These are phyloP conservation scores for Antheraea assamensis DNA, from an alignment of 2,888 invertebrate genomes.

Conservation along the genomic window DNA sequence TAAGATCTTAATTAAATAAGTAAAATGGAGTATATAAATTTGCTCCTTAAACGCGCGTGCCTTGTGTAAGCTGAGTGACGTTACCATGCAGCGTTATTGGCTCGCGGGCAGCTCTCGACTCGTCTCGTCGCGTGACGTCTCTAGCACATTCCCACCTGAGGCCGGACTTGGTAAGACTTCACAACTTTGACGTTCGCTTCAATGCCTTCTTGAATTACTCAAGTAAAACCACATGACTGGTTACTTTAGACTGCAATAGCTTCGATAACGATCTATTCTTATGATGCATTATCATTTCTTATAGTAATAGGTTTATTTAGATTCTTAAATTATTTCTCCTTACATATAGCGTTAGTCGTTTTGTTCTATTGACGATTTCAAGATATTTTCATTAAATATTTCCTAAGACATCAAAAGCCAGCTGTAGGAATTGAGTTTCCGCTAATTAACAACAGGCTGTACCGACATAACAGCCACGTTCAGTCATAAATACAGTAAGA, in stretches of 20 bases:
- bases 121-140: slow-evolving; percentile 77
- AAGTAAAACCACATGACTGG: slow-evolving; percentile 47
- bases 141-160: slow-evolving; percentile 81
- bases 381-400: neutral
- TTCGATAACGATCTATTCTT: neutral
- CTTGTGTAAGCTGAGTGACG: slow-evolving; percentile 39
- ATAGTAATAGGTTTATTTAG: too few species aligned
- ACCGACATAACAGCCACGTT: slow-evolving; percentile 72
- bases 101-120: slow-evolving; percentile 64
- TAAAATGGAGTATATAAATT: neutral
- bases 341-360: neutral
- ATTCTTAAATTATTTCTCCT: too few species aligned
- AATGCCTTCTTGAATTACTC: slow-evolving; percentile 62
- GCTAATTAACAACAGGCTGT: slow-evolving; percentile 69
- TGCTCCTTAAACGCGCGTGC: slow-evolving; percentile 30
- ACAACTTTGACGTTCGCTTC: slow-evolving; percentile 71
- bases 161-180: slow-evolving; percentile 78
- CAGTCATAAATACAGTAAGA: slow-evolving; percentile 78
- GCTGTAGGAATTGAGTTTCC: slow-evolving; percentile 40
- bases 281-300: too few species aligned
- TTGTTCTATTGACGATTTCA: neutral
- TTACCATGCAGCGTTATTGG: slow-evolving; percentile 67
- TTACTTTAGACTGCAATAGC: slow-evolving; percentile 19
- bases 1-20: neutral
- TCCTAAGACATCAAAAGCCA: neutral